Evolutionary conservation across 2,113 vertebrate genomes (phyloP).

Genomic region (Ondatra zibethicus): DNA sequence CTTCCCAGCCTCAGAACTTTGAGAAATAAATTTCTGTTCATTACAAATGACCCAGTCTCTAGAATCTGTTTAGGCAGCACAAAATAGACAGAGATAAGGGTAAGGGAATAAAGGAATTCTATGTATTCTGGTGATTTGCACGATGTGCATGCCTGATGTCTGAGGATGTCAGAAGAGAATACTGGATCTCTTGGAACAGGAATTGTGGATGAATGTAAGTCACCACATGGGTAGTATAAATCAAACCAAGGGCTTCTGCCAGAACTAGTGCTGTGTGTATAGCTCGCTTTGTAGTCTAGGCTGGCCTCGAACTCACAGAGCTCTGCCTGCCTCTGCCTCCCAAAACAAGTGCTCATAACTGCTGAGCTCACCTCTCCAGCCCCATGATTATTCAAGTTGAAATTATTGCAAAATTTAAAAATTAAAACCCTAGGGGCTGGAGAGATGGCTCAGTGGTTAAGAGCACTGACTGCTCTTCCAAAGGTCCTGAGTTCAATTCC

Average conservation of each 20-base stretch:
- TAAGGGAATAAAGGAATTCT: background rate
- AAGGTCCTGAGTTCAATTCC: too few species aligned
- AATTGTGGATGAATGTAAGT: too few species aligned
- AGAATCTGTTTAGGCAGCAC: background rate
- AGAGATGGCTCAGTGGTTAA: too few species aligned
- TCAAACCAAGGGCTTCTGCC: too few species aligned
- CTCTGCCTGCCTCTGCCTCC: background rate
- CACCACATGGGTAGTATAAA: too few species aligned
- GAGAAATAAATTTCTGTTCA: slow-evolving; percentile 2
- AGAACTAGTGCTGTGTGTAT: too few species aligned
- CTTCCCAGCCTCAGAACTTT: background rate
- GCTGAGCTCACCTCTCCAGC: background rate
- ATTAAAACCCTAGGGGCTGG: background rate
- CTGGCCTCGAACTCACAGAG: background rate
- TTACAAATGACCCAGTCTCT: background rate
- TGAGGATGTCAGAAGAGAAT: too few species aligned
- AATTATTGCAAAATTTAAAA: slow-evolving; percentile 61
- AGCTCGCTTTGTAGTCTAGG: background rate
- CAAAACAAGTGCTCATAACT: background rate
- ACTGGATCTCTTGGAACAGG: too few species aligned
- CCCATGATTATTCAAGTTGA: slow-evolving; percentile 29
- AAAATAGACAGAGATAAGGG: background rate
- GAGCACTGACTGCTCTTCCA: too few species aligned
- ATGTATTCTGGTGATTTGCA: background rate
- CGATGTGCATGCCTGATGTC: background rate